Evolutionary conservation across 2,797 vertebrate genomes (phyloP).

Genomic region (Chelonia mydas): DNA sequence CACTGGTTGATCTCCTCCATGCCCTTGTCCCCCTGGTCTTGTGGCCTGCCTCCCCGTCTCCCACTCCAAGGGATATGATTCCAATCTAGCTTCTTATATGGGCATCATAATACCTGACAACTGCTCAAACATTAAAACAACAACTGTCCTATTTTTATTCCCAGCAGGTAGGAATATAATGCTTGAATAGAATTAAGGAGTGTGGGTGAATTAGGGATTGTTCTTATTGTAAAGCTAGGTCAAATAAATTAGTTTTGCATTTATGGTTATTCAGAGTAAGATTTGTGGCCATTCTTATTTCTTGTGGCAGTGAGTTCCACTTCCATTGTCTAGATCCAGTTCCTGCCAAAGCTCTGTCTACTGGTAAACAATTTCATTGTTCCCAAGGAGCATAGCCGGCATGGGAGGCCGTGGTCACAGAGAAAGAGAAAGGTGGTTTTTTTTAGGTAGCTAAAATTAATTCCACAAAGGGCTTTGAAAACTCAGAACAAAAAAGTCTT

Average conservation of each 20-base stretch:
- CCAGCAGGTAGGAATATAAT: background rate
- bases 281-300: background rate
- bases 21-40: background rate
- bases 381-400: background rate
- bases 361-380: background rate
- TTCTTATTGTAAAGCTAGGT: background rate
- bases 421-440: background rate
- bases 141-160: background rate
- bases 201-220: background rate
- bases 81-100: background rate
- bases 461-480: slow-evolving; percentile 11
- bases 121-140: background rate
- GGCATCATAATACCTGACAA: background rate
- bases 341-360: background rate
- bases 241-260: background rate
- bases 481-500: background rate
- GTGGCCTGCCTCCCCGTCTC: background rate
- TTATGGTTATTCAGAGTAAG: background rate
- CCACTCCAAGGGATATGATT: background rate
- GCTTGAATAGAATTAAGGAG: accelerated
- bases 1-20: background rate
- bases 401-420: background rate
- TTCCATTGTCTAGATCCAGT: background rate
- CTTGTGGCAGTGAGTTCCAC: background rate
- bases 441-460: accelerated